phyloP scores from a whole-genome alignment of 2,888 invertebrate species.

The Rhabditoides inermis region DNA sequence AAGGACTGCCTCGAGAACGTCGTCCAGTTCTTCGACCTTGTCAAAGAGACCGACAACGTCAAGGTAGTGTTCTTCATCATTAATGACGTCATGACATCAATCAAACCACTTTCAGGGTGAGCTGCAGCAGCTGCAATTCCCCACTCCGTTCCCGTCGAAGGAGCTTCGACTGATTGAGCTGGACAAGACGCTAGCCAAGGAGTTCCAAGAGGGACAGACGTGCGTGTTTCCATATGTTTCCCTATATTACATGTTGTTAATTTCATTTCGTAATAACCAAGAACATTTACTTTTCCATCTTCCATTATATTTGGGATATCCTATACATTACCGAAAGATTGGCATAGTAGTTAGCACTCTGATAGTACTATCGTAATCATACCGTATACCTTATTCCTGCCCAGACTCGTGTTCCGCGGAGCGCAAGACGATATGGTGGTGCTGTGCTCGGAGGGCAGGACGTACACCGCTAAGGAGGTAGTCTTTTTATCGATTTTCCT shows the following conservation, averaged over 20 bases:
- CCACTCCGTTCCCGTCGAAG: conserved; percentile 10
- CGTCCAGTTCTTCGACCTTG: conserved; percentile 11
- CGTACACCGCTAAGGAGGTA: conserved; percentile 17
- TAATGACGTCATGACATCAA: neutral
- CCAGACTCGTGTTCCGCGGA: conserved; percentile 17
- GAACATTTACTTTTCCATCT: no score
- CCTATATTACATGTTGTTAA: no score
- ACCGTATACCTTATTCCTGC: neutral
- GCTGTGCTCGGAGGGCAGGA: conserved; percentile 10
- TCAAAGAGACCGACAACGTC: conserved; percentile 14
- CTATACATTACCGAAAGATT: no score
- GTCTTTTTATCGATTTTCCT: no score
- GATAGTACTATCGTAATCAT: no score
- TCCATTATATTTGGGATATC: no score
- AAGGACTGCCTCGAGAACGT: no score
- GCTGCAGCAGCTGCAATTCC: conserved; percentile 15
- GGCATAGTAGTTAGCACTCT: no score
- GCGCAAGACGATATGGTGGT: conserved; percentile 11
- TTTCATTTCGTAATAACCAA: no score
- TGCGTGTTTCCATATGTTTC: neutral
- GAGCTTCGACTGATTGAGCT: conserved; percentile 13
- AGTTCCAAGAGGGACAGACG: conserved; percentile 14
- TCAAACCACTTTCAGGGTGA: conserved; percentile 2
- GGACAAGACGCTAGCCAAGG: conserved; percentile 6
- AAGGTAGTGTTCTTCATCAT: conserved; percentile 7